Percentiles rank a stretch among this genome's conserved stretches.
Evolutionary conservation across 2,113 vertebrate genomes (phyloP).

Genomic region (Callaeas wilsoni): DNA sequence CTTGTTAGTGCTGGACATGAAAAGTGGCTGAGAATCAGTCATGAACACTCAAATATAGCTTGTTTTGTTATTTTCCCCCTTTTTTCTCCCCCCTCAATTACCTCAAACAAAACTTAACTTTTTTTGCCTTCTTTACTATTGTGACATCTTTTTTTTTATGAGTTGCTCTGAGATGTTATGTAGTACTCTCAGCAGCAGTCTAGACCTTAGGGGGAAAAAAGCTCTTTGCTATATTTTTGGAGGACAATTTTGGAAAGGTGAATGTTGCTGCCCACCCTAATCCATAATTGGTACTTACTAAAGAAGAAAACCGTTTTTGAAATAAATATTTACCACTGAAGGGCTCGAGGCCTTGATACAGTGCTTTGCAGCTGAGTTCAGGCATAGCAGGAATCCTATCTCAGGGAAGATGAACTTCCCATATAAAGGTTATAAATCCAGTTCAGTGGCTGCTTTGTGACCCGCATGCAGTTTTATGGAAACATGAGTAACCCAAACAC

Average conservation of each 20-base stretch:
- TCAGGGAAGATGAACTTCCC: background rate
- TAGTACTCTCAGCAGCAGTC: background rate
- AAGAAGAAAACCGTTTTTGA: background rate
- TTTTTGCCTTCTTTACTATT: background rate
- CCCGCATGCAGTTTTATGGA: background rate
- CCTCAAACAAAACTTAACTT: background rate
- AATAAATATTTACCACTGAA: background rate
- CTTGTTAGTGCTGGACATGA: background rate
- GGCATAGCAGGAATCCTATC: background rate
- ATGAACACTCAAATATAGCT: background rate
- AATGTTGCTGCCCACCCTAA: background rate
- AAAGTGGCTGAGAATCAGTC: background rate
- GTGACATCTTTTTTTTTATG: background rate
- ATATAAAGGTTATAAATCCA: background rate
- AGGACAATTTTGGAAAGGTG: background rate
- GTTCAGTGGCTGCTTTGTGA: background rate
- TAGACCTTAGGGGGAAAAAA: background rate
- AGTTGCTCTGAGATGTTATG: background rate
- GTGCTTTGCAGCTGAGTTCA: background rate
- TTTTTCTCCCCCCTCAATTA: background rate
- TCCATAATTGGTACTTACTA: background rate
- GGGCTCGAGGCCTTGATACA: background rate
- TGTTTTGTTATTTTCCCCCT: background rate
- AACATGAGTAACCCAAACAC: conserved; percentile 50
- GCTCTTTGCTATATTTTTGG: background rate